phyloP scores from a whole-genome alignment of 2,888 invertebrate genomes.

The Baronia brevicornis region DNA sequence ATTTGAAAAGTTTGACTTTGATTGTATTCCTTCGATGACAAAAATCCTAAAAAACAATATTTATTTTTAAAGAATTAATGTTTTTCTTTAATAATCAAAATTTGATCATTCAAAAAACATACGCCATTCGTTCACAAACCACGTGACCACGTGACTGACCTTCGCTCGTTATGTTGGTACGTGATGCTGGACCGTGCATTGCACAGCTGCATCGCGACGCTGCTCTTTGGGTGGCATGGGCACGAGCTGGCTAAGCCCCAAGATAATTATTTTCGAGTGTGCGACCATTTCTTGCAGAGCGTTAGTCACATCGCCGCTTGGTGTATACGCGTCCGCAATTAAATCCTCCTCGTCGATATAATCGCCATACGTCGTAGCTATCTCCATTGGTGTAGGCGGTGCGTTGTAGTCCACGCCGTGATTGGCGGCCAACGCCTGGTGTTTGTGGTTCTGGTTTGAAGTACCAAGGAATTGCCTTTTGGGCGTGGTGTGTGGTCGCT shows the following conservation, averaged over 20 bases:
- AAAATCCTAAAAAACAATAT: too few relatives aligned
- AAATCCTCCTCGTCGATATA: conserved; percentile 89
- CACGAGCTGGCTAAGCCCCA: conserved; percentile 48
- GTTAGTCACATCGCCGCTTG: conserved; percentile 27
- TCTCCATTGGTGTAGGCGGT: conserved; percentile 88
- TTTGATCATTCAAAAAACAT: too few relatives aligned
- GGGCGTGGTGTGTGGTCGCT: conserved; percentile 83
- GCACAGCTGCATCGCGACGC: conserved; percentile 37
- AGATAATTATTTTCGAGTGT: too few relatives aligned
- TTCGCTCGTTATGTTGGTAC: conserved; percentile 40
- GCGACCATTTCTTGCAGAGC: conserved; percentile 33
- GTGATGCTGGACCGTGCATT: conserved; percentile 61
- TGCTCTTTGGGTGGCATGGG: conserved; percentile 27
- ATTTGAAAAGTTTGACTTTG: too few relatives aligned
- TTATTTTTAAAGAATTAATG: too few relatives aligned
- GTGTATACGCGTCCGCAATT: conserved; percentile 51
- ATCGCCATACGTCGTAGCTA: conserved; percentile 88
- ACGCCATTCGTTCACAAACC: too few relatives aligned
- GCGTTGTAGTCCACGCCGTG: conserved; percentile 90
- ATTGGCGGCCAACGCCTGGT: conserved; percentile 87
- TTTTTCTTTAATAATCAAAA: too few relatives aligned
- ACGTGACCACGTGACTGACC: conserved; percentile 23
- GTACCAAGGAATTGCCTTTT: conserved; percentile 85
- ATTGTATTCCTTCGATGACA: too few relatives aligned
- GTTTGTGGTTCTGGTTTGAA: conserved; percentile 86